Evolutionary conservation across 2,888 invertebrate species (phyloP), one percentile per base, ranked within the genome.

Genomic region (Mythimna impura): DNA sequence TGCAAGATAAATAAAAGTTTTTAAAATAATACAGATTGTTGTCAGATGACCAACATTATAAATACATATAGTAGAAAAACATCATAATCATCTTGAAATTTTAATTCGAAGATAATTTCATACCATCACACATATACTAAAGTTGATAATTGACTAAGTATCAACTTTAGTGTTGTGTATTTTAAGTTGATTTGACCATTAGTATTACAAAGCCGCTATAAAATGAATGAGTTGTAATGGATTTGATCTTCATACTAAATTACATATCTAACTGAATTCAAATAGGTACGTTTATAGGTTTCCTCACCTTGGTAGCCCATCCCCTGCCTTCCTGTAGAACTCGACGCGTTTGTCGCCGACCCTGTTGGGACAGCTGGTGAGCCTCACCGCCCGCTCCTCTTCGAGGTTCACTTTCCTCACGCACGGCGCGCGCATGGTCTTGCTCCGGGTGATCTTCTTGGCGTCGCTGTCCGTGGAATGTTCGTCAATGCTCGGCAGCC

Each of bases 401-500:
- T 92, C 84, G 57, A 90, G 65, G 70, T 69, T 89, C 12, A 89
- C 84, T 71, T 89, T 91, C 82, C 89, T 86, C 55, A 90, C 83
- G 67, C 84, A 85, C 36, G 91, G 87, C 43, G 85, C 84, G 72
- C 86, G 84, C 36, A 84, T 47, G 62, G 52, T 80, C 57, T 83
- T 82, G 47, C 82, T 86, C 43, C 80, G 85, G 7, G 67, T 73
- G 17, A 79, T 71, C 67, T 78, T 87, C 80, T 83, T 86, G 66
- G 78, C 65, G 5, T 90, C 88, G 62, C 82, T 87, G 55, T 92
- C 89, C n/a, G 68, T 93, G 89, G 94, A 93, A 89, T 95, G 95
- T 89, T 96, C 96, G 52, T 93, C 92, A 55, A 96, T 96, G 50
- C 94, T 92, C 14, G 95, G 95, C 82, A 96, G 83, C 17, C 95